Evolutionary conservation across 92 coral and sea anemone genomes (phyloP).

Genomic region (Metridium senile): DNA sequence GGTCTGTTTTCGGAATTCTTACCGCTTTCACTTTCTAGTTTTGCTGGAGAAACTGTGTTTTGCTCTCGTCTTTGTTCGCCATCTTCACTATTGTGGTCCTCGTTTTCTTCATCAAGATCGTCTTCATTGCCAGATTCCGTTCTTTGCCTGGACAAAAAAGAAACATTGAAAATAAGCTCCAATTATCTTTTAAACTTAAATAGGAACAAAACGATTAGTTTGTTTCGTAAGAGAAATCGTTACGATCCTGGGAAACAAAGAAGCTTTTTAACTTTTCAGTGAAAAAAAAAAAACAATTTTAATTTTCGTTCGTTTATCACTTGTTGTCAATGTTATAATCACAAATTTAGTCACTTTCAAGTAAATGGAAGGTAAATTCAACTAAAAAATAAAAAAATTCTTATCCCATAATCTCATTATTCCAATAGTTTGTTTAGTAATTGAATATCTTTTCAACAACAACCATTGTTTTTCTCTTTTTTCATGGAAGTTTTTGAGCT

Average conservation of each 20-base stretch:
- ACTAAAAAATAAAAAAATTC: conserved; percentile 24
- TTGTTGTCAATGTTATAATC: too few species aligned
- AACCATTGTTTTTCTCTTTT: background rate
- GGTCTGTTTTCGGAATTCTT: background rate
- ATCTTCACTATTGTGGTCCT: conserved; percentile 51
- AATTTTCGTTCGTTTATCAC: too few species aligned
- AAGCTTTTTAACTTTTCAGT: too few species aligned
- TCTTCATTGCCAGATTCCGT: conserved; percentile 58
- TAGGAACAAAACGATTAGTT: too few species aligned
- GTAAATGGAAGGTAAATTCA: background rate
- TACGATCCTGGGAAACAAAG: too few species aligned
- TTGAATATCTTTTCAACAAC: background rate
- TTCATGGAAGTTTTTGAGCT: background rate
- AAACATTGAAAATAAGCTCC: background rate
- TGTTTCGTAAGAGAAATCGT: too few species aligned
- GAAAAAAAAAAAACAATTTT: too few species aligned
- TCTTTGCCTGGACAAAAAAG: conserved; percentile 19
- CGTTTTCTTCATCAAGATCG: conserved; percentile 63
- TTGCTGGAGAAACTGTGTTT: conserved; percentile 1
- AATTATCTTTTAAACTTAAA: too few species aligned
- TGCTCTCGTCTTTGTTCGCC: conserved; percentile 28
- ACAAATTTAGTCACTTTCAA: conserved; percentile 27
- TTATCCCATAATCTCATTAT: background rate
- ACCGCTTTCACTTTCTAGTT: conserved; percentile 21
- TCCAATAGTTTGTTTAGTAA: background rate